Evolutionary conservation across 2,888 invertebrate genomes (phyloP).

Genomic region (Tipula lateralis): DNA sequence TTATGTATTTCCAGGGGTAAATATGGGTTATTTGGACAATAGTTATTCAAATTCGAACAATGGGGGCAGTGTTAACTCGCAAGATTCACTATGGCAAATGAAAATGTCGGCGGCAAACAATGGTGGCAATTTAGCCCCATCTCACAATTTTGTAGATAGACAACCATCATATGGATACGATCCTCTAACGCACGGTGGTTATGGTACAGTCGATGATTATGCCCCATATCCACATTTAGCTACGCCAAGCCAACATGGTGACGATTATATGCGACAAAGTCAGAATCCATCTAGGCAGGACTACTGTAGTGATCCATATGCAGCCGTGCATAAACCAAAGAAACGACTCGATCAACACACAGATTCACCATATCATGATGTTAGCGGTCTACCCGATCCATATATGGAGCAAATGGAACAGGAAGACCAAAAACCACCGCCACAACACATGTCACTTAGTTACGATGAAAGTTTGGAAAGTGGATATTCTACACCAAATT

Average conservation of each 20-base stretch:
- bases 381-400: conserved; percentile 84
- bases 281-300: conserved; percentile 82
- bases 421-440: conserved; percentile 60
- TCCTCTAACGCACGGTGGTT: conserved; percentile 74
- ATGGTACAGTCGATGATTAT: conserved; percentile 77
- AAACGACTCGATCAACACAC: conserved; percentile 65
- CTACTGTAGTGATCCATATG: conserved; percentile 83
- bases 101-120: conserved; percentile 78
- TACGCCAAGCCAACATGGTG: conserved; percentile 59
- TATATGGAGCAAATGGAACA: conserved; percentile 79
- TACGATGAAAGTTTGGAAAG: conserved; percentile 92
- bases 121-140: conserved; percentile 58
- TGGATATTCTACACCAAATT: conserved; percentile 91
- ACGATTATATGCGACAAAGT: conserved; percentile 67
- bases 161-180: conserved; percentile 72
- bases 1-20: conserved; percentile 59
- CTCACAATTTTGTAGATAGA: conserved; percentile 59
- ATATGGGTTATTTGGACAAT: conserved; percentile 87
- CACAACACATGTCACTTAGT: conserved; percentile 79
- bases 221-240: conserved; percentile 77
- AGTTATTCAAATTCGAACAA: conserved; percentile 91
- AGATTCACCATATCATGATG: conserved; percentile 93
- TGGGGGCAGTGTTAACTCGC: conserved; percentile 92
- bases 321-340: conserved; percentile 84
- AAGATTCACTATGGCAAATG: conserved; percentile 91